phyloP scores from a whole-genome alignment of 2,113 vertebrate genomes.

The Eulemur rufifrons region DNA sequence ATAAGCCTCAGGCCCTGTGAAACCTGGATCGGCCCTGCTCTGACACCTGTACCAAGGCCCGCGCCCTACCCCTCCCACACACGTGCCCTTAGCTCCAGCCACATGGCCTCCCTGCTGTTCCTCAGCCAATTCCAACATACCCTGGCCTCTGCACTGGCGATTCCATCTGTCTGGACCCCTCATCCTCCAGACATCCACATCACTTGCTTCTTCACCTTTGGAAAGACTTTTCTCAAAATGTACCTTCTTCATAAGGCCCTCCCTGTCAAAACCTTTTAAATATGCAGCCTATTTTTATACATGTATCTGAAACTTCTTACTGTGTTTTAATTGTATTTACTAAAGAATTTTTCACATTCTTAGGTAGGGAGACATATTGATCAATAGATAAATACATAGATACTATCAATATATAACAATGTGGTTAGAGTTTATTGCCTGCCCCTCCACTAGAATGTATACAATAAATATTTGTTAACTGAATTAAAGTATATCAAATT shows the following conservation, averaged over 20 bases:
- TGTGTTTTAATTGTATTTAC: neutral
- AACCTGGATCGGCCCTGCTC: neutral
- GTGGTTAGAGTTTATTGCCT: neutral
- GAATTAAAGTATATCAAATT: neutral
- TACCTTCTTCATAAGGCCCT: neutral
- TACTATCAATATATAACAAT: too few species aligned
- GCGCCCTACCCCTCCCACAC: neutral
- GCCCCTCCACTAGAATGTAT: neutral
- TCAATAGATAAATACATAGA: neutral
- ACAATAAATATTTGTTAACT: constrained; percentile 4
- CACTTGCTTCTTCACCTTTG: neutral
- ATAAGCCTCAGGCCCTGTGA: neutral
- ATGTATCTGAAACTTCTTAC: neutral
- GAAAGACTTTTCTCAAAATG: neutral
- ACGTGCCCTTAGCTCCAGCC: neutral
- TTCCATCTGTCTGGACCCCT: neutral
- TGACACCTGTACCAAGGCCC: neutral
- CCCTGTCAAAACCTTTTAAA: neutral
- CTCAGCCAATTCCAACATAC: neutral
- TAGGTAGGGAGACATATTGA: neutral
- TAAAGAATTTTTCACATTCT: neutral
- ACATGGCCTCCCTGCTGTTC: neutral
- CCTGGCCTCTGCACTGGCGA: neutral
- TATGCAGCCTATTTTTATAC: neutral
- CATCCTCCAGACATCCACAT: neutral